A percentile compares a stretch with the other conserved stretches of the same genome.
These are phyloP conservation scores for Leptogaster cylindrica DNA, from an alignment of 2,888 invertebrate genomes.

Conservation along the genomic window DNA sequence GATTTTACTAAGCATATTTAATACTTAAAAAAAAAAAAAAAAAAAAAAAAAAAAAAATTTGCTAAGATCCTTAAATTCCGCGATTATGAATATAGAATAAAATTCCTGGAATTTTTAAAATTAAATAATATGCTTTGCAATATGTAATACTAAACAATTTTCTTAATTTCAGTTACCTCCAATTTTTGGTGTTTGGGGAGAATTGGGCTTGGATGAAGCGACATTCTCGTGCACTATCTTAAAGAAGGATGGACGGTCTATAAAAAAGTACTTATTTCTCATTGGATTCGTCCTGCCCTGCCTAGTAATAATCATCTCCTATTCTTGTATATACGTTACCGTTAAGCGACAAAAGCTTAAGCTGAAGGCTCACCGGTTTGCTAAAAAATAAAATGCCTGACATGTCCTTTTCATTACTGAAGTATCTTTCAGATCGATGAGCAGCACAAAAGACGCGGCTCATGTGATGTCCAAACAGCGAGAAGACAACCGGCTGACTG, in stretches of 20 bases:
- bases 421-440: conserved; percentile 54
- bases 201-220: conserved; percentile 76
- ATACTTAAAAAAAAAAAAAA: background rate
- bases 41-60: background rate
- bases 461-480: conserved; percentile 64
- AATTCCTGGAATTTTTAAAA: no score
- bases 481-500: conserved; percentile 81
- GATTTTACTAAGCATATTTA: no score
- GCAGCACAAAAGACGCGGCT: conserved; percentile 40
- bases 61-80: no score
- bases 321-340: conserved; percentile 84
- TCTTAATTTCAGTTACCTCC: conserved; percentile 81
- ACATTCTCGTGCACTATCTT: conserved; percentile 92
- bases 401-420: no score
- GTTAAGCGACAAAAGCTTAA: conserved; percentile 77
- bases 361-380: conserved; percentile 74
- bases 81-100: no score
- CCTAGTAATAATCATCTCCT: conserved; percentile 81
- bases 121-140: no score
- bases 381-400: no score
- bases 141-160: no score
- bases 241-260: conserved; percentile 76
- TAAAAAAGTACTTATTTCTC: conserved; percentile 83
- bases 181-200: conserved; percentile 82
- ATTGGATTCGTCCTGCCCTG: conserved; percentile 86